Evolutionary conservation across 2,888 invertebrate genomes (phyloP).

Genomic region (Luperina testacea): DNA sequence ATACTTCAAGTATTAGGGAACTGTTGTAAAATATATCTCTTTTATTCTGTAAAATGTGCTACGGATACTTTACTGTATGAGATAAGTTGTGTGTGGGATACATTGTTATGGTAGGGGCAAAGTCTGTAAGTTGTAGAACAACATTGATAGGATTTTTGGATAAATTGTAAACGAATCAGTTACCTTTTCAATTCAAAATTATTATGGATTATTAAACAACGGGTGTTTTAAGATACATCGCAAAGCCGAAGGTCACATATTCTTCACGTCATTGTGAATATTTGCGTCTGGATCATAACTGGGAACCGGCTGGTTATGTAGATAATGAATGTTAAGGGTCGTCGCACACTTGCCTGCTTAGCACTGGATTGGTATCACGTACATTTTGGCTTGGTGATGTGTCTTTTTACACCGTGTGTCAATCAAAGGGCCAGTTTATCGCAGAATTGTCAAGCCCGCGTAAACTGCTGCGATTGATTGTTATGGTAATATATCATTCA

Average conservation of each 20-base stretch:
- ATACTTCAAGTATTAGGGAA: conserved; percentile 62
- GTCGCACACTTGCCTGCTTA: background rate
- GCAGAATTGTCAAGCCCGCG: background rate
- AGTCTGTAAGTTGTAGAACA: conserved; percentile 8
- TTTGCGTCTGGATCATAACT: background rate
- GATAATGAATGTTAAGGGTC: background rate
- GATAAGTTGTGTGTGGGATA: conserved; percentile 59
- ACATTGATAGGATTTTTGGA: background rate
- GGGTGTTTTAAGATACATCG: background rate
- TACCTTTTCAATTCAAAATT: background rate
- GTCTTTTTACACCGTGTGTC: background rate
- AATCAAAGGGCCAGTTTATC: background rate
- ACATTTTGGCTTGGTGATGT: background rate
- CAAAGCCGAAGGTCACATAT: background rate
- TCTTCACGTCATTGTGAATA: background rate
- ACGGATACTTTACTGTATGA: conserved; percentile 60
- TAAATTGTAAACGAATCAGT: background rate
- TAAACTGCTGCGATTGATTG: background rate
- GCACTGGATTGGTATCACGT: background rate
- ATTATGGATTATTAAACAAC: background rate
- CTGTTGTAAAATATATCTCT: conserved; percentile 39
- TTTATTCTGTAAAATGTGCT: conserved; percentile 57
- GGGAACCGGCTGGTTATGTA: background rate
- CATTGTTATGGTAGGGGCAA: conserved; percentile 58
- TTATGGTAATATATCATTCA: background rate